Conservation (phyloP, 2,888 invertebrate genomes). For the Drosophila prolongata region DNA sequence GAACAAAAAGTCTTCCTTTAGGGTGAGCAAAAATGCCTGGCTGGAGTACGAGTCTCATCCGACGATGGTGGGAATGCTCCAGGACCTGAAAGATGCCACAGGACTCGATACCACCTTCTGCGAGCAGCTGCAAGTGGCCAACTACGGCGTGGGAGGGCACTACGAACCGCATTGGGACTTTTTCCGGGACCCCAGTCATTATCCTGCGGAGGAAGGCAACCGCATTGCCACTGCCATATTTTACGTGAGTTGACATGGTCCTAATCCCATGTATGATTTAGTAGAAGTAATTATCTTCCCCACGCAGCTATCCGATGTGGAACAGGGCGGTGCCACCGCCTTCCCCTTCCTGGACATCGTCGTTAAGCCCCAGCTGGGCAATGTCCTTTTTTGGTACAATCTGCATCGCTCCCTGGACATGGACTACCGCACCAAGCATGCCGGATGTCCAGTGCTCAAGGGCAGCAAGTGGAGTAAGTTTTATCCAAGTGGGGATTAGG, state of each 20-base stretch:
- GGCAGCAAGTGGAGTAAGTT: constrained; percentile 97
- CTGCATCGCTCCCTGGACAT: constrained; percentile 96
- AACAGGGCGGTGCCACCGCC: constrained; percentile 98
- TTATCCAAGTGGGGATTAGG: background rate
- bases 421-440: constrained; percentile 95
- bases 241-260: constrained; percentile 90
- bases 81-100: constrained; percentile 89
- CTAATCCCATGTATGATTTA: constrained; percentile 55
- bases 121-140: constrained; percentile 98
- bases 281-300: background rate
- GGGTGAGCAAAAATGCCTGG: constrained; percentile 89
- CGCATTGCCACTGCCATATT: constrained; percentile 98
- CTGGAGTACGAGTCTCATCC: constrained; percentile 78
- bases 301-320: constrained; percentile 95
- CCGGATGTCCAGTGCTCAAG: constrained; percentile 97
- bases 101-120: constrained; percentile 87
- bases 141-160: constrained; percentile 99
- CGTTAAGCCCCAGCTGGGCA: constrained; percentile 94
- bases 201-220: constrained; percentile 92
- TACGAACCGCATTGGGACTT: constrained; percentile 99
- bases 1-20: constrained; percentile 89
- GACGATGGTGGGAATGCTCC: constrained; percentile 84
- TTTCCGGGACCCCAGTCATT: constrained; percentile 88
- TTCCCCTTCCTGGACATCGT: constrained; percentile 94
- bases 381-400: constrained; percentile 98